Evolutionary conservation across 1,140 invertebrate species (phyloP).

Genomic region (Tribolium castaneum): DNA sequence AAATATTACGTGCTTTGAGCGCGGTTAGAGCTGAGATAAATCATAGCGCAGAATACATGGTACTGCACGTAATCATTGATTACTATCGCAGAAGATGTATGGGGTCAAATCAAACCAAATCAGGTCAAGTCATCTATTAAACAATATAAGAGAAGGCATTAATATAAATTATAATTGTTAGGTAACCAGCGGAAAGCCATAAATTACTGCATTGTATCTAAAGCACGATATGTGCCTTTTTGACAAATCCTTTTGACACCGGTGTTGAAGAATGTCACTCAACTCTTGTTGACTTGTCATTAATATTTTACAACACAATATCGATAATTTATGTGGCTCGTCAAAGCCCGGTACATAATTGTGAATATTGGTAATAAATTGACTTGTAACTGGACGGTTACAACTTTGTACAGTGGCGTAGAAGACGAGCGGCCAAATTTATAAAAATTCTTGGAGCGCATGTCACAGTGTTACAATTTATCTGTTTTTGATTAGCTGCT

Average conservation of each 20-base stretch:
- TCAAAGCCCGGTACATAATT: too few species aligned
- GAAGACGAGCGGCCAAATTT: too few species aligned
- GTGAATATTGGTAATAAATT: too few species aligned
- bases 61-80: conserved; percentile 19
- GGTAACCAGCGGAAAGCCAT: conserved; percentile 5
- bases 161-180: conserved; percentile 3
- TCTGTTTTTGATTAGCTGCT: not conserved
- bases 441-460: not conserved
- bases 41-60: not conserved
- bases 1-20: conserved; percentile 18
- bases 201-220: not conserved
- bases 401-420: too few species aligned
- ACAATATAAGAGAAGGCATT: conserved; percentile 16
- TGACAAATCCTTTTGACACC: not conserved
- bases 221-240: not conserved
- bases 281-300: not conserved
- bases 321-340: too few species aligned
- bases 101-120: conserved; percentile 24
- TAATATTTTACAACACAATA: not conserved
- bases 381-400: too few species aligned
- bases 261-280: not conserved
- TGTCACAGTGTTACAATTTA: not conserved
- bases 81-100: conserved; percentile 19
- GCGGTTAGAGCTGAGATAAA: not conserved
- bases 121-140: conserved; percentile 23